phyloP scores from a whole-genome alignment of 2,888 invertebrate genomes.

The Sepiola atlantica region DNA sequence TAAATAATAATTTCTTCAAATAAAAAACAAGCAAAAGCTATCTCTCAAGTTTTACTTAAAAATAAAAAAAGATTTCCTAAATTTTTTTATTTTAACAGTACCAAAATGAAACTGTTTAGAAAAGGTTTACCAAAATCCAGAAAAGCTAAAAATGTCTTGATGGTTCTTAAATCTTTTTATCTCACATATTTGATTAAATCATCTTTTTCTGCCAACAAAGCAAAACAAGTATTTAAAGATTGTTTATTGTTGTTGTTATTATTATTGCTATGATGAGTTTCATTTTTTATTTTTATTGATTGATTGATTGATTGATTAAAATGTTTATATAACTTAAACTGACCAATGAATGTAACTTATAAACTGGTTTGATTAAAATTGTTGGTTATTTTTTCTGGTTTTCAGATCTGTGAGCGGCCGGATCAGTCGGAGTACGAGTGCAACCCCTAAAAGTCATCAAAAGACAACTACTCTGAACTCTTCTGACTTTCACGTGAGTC shows the following conservation, averaged over 20 bases:
- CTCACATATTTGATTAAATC: slow-evolving; percentile 33
- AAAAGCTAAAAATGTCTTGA: neutral
- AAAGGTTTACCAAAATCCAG: neutral
- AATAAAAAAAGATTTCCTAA: too few species aligned
- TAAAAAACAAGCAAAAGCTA: too few species aligned
- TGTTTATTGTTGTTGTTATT: neutral
- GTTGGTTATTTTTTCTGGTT: slow-evolving; percentile 35
- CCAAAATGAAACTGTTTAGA: neutral
- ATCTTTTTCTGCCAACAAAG: neutral
- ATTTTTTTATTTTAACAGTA: too few species aligned
- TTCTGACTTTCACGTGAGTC: slow-evolving; percentile 64
- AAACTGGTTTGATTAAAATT: neutral
- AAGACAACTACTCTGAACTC: slow-evolving; percentile 72
- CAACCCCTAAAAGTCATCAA: slow-evolving; percentile 70
- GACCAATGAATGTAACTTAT: neutral
- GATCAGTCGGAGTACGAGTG: slow-evolving; percentile 73
- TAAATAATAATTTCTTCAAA: too few species aligned
- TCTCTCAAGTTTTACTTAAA: too few species aligned
- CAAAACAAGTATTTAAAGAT: neutral
- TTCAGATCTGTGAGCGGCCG: slow-evolving; percentile 72
- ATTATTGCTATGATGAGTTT: neutral
- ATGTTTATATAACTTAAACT: neutral
- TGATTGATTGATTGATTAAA: neutral
- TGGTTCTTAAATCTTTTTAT: neutral
- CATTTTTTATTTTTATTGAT: neutral